Percentiles rank a stretch among this genome's conserved stretches.
Conservation (phyloP, 2,113 vertebrate species). For the Stercorarius parasiticus region DNA sequence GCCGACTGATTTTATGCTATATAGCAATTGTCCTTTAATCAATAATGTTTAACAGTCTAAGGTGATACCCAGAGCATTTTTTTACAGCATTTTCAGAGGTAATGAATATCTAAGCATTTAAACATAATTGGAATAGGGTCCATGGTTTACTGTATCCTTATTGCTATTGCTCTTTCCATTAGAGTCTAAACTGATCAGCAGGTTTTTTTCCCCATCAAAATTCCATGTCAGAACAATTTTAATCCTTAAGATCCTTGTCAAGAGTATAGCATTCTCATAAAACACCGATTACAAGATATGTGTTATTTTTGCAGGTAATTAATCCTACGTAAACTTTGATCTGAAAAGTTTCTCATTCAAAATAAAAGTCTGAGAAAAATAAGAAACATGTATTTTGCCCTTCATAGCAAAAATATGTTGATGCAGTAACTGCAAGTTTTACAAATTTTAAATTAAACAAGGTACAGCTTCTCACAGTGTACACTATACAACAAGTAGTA, state of each 20-base stretch:
- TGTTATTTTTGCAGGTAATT: not conserved
- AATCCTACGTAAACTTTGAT: not conserved
- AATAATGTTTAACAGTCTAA: not conserved
- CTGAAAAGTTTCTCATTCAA: not conserved
- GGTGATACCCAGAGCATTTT: not conserved
- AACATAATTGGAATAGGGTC: not conserved
- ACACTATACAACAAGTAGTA: not conserved
- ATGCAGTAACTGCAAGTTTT: not conserved
- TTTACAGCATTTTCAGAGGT: not conserved
- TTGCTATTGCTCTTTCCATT: not conserved
- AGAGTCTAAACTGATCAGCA: not conserved
- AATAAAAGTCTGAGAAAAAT: not conserved
- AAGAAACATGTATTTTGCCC: fast-evolving
- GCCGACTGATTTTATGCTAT: not conserved
- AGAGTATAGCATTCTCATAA: not conserved
- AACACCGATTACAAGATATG: not conserved
- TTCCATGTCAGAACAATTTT: not conserved
- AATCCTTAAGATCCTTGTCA: not conserved
- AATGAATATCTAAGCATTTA: conserved; percentile 4
- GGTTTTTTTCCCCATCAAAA: not conserved
- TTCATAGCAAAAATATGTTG: not conserved
- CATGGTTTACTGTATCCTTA: not conserved
- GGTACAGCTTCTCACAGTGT: not conserved
- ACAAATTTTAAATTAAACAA: not conserved
- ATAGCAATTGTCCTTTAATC: not conserved